phyloP scores from a whole-genome alignment of 1,140 invertebrate genomes.

The Mercenaria mercenaria region DNA sequence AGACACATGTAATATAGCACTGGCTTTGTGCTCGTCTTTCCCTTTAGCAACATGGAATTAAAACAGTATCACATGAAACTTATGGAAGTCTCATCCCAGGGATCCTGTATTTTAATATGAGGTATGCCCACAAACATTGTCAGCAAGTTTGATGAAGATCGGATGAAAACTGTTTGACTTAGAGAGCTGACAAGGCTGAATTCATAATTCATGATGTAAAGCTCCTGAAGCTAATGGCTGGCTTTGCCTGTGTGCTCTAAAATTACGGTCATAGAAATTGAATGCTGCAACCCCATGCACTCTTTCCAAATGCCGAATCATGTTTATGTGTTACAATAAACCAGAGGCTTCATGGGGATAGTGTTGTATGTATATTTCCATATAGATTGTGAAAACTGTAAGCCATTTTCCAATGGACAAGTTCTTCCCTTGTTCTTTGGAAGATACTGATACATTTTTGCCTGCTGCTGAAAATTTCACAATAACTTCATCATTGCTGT shows the following conservation, averaged over 20 bases:
- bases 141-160: too few relatives aligned
- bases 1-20: too few relatives aligned
- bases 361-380: background rate
- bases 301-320: background rate
- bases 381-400: background rate
- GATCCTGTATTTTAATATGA: too few relatives aligned
- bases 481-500: background rate
- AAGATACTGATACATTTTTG: background rate
- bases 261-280: background rate
- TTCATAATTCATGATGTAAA: background rate
- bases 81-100: too few relatives aligned
- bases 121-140: too few relatives aligned
- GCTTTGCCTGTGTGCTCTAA: background rate
- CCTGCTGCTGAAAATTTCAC: background rate
- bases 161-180: too few relatives aligned
- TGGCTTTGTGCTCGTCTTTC: too few relatives aligned
- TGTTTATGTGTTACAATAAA: background rate
- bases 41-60: too few relatives aligned
- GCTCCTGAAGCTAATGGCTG: background rate
- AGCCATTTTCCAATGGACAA: background rate
- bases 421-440: background rate
- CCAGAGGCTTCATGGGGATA: background rate
- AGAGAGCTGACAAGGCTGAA: too few relatives aligned
- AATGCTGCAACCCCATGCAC: background rate
- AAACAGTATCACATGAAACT: too few relatives aligned